Evolutionary conservation across 2,888 invertebrate species (phyloP).

Genomic region (Alloscopus bannaensis): DNA sequence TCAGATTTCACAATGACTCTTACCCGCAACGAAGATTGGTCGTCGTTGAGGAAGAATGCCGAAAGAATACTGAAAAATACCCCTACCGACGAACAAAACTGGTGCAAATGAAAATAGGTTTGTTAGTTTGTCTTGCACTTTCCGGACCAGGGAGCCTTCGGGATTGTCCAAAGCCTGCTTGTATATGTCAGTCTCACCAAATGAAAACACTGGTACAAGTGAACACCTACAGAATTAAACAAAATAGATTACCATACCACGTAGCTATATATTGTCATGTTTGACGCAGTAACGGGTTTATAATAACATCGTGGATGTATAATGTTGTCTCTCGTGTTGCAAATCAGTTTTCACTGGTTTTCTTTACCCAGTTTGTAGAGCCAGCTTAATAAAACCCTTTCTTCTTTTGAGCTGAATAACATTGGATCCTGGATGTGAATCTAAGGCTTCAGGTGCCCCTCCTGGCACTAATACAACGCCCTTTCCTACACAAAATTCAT

Average conservation of each 20-base stretch:
- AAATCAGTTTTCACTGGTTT: not conserved
- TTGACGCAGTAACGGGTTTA: too few species aligned
- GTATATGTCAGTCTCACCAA: constrained; percentile 92
- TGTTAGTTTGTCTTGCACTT: constrained; percentile 83
- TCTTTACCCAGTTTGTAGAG: constrained; percentile 83
- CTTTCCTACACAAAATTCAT: constrained; percentile 74
- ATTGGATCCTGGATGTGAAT: constrained; percentile 86
- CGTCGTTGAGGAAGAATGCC: constrained; percentile 89
- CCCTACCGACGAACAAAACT: constrained; percentile 86
- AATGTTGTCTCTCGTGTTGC: too few species aligned
- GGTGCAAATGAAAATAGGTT: constrained; percentile 85
- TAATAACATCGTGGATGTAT: too few species aligned
- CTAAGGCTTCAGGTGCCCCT: constrained; percentile 78
- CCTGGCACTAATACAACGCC: constrained; percentile 88
- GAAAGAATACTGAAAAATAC: constrained; percentile 93
- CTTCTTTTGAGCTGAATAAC: constrained; percentile 84
- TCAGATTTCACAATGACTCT: too few species aligned
- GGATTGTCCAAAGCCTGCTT: constrained; percentile 83
- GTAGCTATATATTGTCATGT: too few species aligned
- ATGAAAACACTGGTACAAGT: constrained; percentile 91
- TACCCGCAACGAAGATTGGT: constrained; percentile 87
- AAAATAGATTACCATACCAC: too few species aligned
- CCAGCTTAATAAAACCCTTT: constrained; percentile 86
- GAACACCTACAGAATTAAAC: constrained; percentile 79
- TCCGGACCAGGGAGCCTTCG: constrained; percentile 82